Percentiles rank a stretch among this genome's conserved stretches.
Conservation (phyloP, 2,888 invertebrate genomes). For the Azorinus chamasolen region DNA sequence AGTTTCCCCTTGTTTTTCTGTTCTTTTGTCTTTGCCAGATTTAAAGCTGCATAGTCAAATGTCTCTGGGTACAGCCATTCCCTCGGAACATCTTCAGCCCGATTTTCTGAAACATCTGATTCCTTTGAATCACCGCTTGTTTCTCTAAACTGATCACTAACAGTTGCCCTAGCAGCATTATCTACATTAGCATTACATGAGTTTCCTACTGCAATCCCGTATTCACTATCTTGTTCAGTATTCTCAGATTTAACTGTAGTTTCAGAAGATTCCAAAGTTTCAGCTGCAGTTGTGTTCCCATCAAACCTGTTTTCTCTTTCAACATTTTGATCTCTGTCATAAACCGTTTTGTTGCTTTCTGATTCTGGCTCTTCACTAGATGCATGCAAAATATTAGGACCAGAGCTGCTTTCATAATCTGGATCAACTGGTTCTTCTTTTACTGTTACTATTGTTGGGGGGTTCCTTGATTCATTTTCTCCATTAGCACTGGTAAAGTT, state of each 20-base stretch:
- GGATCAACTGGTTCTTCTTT: slow-evolving; percentile 48
- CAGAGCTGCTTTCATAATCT: slow-evolving; percentile 24
- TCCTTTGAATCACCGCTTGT: too few relatives aligned
- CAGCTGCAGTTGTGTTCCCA: background rate
- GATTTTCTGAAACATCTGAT: too few relatives aligned
- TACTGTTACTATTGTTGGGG: slow-evolving; percentile 24
- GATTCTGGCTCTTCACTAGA: background rate
- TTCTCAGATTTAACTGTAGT: too few relatives aligned
- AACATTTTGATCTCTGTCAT: too few relatives aligned
- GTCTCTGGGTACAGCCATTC: too few relatives aligned
- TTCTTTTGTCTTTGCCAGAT: background rate
- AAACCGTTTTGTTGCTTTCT: too few relatives aligned
- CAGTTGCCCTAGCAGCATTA: too few relatives aligned
- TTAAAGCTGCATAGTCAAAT: too few relatives aligned
- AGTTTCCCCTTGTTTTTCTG: background rate
- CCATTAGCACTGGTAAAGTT: background rate
- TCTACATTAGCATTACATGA: too few relatives aligned
- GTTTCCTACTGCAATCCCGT: too few relatives aligned
- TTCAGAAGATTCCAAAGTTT: slow-evolving; percentile 1
- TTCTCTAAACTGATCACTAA: too few relatives aligned
- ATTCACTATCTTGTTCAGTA: too few relatives aligned
- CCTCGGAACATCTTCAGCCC: background rate
- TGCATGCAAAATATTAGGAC: background rate
- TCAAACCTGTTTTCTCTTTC: background rate
- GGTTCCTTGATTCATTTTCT: slow-evolving; percentile 1